Conservation (phyloP, 2,113 vertebrate species). For the Plestiodon gilberti region DNA sequence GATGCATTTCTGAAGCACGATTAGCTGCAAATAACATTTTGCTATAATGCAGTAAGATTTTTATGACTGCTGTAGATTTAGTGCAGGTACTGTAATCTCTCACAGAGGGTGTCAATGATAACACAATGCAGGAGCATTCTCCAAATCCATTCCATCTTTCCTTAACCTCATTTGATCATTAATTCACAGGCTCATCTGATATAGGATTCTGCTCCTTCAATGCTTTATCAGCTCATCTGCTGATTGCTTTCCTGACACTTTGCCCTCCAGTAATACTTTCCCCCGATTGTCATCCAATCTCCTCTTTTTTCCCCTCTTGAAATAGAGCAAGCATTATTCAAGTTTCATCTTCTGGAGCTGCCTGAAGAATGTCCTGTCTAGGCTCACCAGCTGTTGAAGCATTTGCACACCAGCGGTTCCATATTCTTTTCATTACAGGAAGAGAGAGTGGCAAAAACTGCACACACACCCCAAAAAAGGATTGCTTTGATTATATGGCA, state of each 20-base stretch:
- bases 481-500: background rate
- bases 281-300: conserved; percentile 49
- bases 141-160: conserved; percentile 33
- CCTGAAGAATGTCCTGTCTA: conserved; percentile 24
- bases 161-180: conserved; percentile 37
- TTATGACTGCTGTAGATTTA: conserved; percentile 16
- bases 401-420: background rate
- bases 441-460: background rate
- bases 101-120: background rate
- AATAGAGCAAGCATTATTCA: conserved; percentile 38
- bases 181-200: conserved; percentile 32
- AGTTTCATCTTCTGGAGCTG: conserved; percentile 17
- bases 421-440: background rate
- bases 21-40: background rate
- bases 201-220: conserved; percentile 22
- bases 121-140: conserved; percentile 23
- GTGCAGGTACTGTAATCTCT: background rate
- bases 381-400: background rate
- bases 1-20: background rate
- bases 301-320: conserved; percentile 8
- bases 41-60: background rate
- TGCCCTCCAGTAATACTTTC: conserved; percentile 32
- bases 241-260: conserved; percentile 62
- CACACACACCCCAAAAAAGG: background rate
- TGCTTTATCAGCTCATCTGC: conserved; percentile 53